Conservation (phyloP, 2,888 invertebrate species). For the Acronicta leporina region DNA sequence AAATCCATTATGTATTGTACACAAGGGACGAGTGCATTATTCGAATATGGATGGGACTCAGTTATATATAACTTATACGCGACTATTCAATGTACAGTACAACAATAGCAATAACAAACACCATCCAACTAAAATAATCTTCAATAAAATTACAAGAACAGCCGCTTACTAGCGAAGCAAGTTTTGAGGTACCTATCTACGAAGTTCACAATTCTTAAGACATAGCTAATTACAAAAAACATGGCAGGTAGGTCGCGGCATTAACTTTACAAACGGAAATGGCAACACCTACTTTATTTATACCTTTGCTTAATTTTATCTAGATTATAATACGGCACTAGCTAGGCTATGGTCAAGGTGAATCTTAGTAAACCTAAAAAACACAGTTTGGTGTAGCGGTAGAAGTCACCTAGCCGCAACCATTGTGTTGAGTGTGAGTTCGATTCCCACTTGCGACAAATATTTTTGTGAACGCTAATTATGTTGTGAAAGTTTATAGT, state of each 20-base stretch:
- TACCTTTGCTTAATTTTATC: constrained; percentile 6
- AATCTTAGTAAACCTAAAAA: no score
- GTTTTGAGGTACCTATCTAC: constrained; percentile 19
- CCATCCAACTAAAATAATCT: constrained; percentile 12
- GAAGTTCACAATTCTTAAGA: constrained; percentile 39
- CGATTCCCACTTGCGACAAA: no score
- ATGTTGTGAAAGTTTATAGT: no score
- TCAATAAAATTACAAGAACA: background rate
- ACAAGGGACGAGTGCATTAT: constrained; percentile 64
- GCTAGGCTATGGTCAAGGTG: no score
- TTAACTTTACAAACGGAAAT: constrained; percentile 35
- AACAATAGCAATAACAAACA: constrained; percentile 31
- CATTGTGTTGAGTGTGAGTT: no score
- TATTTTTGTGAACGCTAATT: no score
- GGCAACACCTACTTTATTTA: constrained; percentile 19
- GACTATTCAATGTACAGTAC: constrained; percentile 16
- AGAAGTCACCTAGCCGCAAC: no score
- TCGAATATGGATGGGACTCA: constrained; percentile 53
- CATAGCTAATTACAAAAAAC: constrained; percentile 47
- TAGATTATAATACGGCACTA: no score
- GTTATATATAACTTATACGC: constrained; percentile 44
- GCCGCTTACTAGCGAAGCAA: constrained; percentile 18
- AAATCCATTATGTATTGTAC: constrained; percentile 70
- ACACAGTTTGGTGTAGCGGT: no score
- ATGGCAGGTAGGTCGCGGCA: constrained; percentile 21